phyloP scores from a whole-genome alignment of 35 echinoderm and acorn worm species.

The Ophioderma brevispina region DNA sequence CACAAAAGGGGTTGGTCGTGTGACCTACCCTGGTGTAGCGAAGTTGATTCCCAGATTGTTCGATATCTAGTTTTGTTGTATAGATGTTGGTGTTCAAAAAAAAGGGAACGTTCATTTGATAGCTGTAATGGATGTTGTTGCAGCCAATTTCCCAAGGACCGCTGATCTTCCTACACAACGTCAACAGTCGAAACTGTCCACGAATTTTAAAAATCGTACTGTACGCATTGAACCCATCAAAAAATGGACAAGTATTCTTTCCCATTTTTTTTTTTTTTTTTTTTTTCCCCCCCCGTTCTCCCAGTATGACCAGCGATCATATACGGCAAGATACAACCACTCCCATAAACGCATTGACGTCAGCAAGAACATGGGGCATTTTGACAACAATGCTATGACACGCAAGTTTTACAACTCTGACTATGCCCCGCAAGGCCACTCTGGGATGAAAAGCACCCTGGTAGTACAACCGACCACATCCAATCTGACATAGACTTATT shows the following conservation, averaged over 20 bases:
- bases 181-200: slow-evolving; percentile 68
- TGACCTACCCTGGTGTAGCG: slow-evolving; percentile 82
- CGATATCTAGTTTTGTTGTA: slow-evolving; percentile 79
- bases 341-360: slow-evolving; percentile 76
- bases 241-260: slow-evolving; percentile 94
- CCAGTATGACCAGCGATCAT: slow-evolving; percentile 92
- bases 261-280: too few relatives aligned
- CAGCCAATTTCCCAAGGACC: slow-evolving; percentile 82
- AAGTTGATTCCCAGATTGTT: slow-evolving; percentile 71
- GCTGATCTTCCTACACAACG: slow-evolving; percentile 84
- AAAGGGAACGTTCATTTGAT: slow-evolving; percentile 78
- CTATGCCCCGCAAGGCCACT: slow-evolving; percentile 73
- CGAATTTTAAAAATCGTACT: slow-evolving; percentile 84
- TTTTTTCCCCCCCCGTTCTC: too few relatives aligned
- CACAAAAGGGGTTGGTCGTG: slow-evolving; percentile 65
- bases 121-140: slow-evolving; percentile 95
- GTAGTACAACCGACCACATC: slow-evolving; percentile 86
- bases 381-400: slow-evolving; percentile 83
- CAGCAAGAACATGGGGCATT: slow-evolving; percentile 72
- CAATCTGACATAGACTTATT: slow-evolving; percentile 97
- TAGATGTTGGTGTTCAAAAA: slow-evolving; percentile 96
- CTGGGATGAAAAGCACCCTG: slow-evolving; percentile 94
- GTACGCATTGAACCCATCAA: slow-evolving; percentile 92
- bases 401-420: slow-evolving; percentile 94
- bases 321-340: slow-evolving; percentile 70